Evolutionary conservation across 2,797 vertebrate genomes (phyloP), one percentile per base, ranked within the genome.

Genomic region (Furcifer pardalis): DNA sequence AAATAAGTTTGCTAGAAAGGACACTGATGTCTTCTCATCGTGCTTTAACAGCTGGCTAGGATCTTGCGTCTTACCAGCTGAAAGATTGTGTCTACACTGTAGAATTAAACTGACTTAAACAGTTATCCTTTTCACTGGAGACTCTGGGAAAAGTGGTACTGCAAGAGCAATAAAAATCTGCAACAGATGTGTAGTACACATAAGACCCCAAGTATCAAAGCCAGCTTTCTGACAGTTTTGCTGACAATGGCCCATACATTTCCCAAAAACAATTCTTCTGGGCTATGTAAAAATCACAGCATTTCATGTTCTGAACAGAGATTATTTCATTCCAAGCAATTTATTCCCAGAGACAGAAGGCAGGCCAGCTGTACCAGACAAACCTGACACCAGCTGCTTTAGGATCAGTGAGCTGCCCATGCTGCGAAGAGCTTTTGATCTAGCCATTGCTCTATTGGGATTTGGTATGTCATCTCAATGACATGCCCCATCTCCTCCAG

Each of bases 271-370:
- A 80, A 56, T 79, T 7, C 75, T 23, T 35, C 5, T 87, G 78
- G 76, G 65, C 0, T 0, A 83, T 25, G 40, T 44, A 89, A 82
- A 56, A 56, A 35, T 0, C 0, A n/a, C 5, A 77, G 0, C 77
- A 72, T 40, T 86, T 23, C 25, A 25, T 63, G 62, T 76, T 86
- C 27, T 21, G 71, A 42, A 13, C 9, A 74, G n/a, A 32, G 76
- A 19, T 23, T 73, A 40, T 79, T 32, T 5, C 9, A 6, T 3
- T 79, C 21, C 6, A 89, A 92, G 86, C 74, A 6, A 17, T 68
- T 85, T 15, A 72, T 71, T 59, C 8, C 74, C 65, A 25, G 25
- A 81, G 73, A 79, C 5, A 44, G 63, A 83, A 79, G 71, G 32
- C 77, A 83, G 62, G 49, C 30, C 19, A 44, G 17, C 49, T 74